Conservation (phyloP, 2,797 vertebrate genomes). For the Channa striata region DNA sequence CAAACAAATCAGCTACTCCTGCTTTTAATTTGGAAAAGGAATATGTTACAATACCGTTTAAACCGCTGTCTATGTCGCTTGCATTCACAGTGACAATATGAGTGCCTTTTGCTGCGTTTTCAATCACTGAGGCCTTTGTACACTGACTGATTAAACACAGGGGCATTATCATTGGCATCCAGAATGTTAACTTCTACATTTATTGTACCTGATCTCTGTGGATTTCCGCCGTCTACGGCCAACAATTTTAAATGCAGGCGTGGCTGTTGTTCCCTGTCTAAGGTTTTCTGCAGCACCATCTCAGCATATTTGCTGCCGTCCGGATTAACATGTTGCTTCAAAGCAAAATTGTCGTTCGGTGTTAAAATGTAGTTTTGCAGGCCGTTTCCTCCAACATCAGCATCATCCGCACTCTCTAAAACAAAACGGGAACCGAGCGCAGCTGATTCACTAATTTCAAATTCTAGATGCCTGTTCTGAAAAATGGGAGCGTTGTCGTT, state of each 20-base stretch:
- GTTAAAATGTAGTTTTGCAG: slow-evolving; percentile 69
- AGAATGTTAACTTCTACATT: slow-evolving; percentile 64
- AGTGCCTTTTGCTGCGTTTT: slow-evolving; percentile 62
- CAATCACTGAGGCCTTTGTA: slow-evolving; percentile 66
- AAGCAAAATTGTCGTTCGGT: slow-evolving; percentile 65
- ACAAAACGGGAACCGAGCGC: slow-evolving; percentile 59
- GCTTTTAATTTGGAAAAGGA: slow-evolving; percentile 75
- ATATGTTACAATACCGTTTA: slow-evolving; percentile 72
- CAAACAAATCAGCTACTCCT: slow-evolving; percentile 68
- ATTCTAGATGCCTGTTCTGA: slow-evolving; percentile 54
- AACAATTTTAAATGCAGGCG: slow-evolving; percentile 67
- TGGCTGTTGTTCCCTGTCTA: slow-evolving; percentile 73
- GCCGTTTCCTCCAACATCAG: slow-evolving; percentile 69
- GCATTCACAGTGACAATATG: slow-evolving; percentile 64
- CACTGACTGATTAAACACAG: slow-evolving; percentile 70
- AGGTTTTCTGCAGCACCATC: slow-evolving; percentile 70
- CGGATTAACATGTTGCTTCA: slow-evolving; percentile 61
- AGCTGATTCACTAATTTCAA: slow-evolving; percentile 75
- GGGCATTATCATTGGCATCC: slow-evolving; percentile 74
- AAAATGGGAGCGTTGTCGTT: slow-evolving; percentile 76
- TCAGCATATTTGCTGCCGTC: slow-evolving; percentile 73
- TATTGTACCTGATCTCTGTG: slow-evolving; percentile 74
- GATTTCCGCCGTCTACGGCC: slow-evolving; percentile 75
- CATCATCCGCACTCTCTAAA: slow-evolving; percentile 67
- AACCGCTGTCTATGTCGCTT: slow-evolving; percentile 65